Percentiles rank a stretch among this genome's conserved stretches.
Conservation (phyloP, 2,113 vertebrate genomes). For the Pachypanchax playfairii region DNA sequence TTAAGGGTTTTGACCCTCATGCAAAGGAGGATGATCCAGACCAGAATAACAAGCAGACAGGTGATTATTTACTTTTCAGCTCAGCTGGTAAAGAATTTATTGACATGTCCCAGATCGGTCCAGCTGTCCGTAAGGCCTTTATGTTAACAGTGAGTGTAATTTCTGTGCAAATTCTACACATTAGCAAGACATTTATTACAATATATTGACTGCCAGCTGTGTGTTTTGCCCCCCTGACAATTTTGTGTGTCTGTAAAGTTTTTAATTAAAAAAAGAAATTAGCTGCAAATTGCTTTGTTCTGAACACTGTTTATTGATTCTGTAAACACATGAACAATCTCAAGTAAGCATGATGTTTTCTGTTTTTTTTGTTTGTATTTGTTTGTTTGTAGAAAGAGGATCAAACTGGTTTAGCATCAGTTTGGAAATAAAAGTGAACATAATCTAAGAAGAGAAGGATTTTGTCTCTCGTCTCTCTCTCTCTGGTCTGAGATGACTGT, state of each 20-base stretch:
- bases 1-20: background rate
- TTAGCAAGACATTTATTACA: too few relatives aligned
- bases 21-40: background rate
- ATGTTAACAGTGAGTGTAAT: too few relatives aligned
- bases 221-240: background rate
- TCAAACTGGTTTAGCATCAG: slow-evolving; percentile 12
- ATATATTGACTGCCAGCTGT: background rate
- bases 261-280: background rate
- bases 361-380: background rate
- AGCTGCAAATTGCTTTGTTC: background rate
- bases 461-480: slow-evolving; percentile 21
- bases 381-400: slow-evolving; percentile 21
- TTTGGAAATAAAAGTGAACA: slow-evolving; percentile 1
- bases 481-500: slow-evolving; percentile 12
- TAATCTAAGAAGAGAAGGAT: background rate
- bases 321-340: background rate
- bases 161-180: too few relatives aligned
- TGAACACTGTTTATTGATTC: background rate
- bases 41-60: background rate
- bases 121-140: too few relatives aligned
- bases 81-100: background rate
- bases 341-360: background rate
- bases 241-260: background rate
- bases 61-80: background rate
- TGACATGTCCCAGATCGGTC: too few relatives aligned